Base-by-base conservation (phyloP, 2,797 vertebrate genomes). In the Acanthurus leucopareius region DNA sequence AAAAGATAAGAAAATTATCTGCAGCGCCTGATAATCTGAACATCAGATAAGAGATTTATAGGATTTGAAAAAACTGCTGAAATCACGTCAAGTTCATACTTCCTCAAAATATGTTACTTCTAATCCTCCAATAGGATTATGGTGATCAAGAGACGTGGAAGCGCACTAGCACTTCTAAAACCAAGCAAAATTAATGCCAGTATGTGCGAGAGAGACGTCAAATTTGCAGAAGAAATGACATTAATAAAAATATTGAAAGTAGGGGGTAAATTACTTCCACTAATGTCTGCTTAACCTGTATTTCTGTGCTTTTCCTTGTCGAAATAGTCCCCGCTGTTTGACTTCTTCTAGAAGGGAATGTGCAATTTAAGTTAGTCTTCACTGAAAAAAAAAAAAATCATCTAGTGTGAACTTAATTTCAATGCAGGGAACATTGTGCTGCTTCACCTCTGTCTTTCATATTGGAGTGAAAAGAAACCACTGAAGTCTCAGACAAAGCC, bases 361-460 rank as follows among this genome's bases (percentile, higher is more conserved):
- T 71, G 11, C 49, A 0, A 91, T 92, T 90, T 77, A 80, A 84
- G 51, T 48, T 65, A 65, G 69, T 82, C 80, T 80, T 60, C 28
- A 69, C 44, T 65, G 25, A 25, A 25, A 25, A 63, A 4, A 28
- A 9, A 66, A 78, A 78, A 84, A 86, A 68, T 3, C 4, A 9
- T 56, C 79, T 53, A 78, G 86, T 87, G 79, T 82, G 79, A 79
- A 84, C 88, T 84, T 86, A 88, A 91, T 91, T 82, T 57, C 22
- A 78, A 75, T 57, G 73, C 3, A 52, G 75, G 85, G 74, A 87
- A 66, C 77, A 83, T 57, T 61, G 28, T 68, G 49, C 66, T 66
- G 22, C 72, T 61, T 61, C 54, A 47, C 47, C 19, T 48, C 48
- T 10, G 0, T 51, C 20, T 68, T 67, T 70, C 11, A 59, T 13